Evolutionary conservation across 2,113 vertebrate genomes (phyloP), one percentile per base, ranked within the genome.

Genomic region (Erythrocercus mccallii): DNA sequence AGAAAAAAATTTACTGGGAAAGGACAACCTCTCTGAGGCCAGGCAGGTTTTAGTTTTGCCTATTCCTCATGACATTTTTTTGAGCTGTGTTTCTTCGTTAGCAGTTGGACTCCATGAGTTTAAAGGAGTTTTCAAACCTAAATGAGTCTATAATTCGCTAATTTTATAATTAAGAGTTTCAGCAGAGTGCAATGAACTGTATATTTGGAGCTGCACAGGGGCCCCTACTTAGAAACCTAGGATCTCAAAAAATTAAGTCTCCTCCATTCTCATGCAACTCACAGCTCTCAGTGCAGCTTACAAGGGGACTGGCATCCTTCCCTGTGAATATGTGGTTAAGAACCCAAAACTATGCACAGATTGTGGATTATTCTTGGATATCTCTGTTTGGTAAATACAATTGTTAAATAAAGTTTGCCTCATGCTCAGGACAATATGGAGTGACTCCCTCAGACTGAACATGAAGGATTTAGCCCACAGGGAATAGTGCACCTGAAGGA

Each of bases 71-170:
- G 35, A 66, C 6, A 9, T 9, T 45, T 48, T 73, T 89, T 74
- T 48, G 7, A 79, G 6, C 45, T 80, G 3, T 1, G 1, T 73
- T 80, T 90, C 64, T 58, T 64, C 18, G 5, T 77, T 65, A 77
- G 15, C 0, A 0, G 31, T 62, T 56, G 10, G 25, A 56, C 19
- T 62, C 4, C 9, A 28, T 21, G 16, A 83, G 15, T 15, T 50
- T 83, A 28, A 70, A 37, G 22, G 11, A 33, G 12, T 56, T 77
- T 77, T 50, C 35, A 31, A 77, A 70, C 31, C 31, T 24, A 70
- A 77, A 70, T 50, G 15, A 56, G 11, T 70, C 22, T 24, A 42
- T 62, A 70, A 56, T 62, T 83, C 4, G 2, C 37, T 56, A 62
- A 62, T 70, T 83, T 35, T 35, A 31, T 42, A 62, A 42, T 77